phyloP scores from a whole-genome alignment of 2,888 invertebrate species.

The Uropetala carovei region DNA sequence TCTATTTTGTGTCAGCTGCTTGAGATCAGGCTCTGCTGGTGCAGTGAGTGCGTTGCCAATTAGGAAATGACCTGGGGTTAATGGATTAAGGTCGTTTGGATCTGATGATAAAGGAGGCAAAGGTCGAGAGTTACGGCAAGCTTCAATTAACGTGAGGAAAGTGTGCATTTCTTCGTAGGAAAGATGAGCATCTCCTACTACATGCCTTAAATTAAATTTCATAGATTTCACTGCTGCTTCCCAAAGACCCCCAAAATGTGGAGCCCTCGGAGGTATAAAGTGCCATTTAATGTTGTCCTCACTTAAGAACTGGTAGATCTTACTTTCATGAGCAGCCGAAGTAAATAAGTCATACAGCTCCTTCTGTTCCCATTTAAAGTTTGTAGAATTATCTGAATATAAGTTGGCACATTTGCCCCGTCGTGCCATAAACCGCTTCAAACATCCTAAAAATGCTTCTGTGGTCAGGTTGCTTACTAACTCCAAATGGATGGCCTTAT shows the following conservation, averaged over 20 bases:
- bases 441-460: constrained; percentile 68
- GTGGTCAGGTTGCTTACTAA: constrained; percentile 68
- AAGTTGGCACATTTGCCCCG: constrained; percentile 69
- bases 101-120: constrained; percentile 70
- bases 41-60: constrained; percentile 67
- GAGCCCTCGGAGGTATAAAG: background rate
- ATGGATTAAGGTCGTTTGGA: constrained; percentile 66
- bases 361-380: background rate
- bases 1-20: no score
- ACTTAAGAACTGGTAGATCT: background rate
- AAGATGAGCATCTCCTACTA: background rate
- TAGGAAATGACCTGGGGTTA: constrained; percentile 71
- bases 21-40: constrained; percentile 67
- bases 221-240: background rate
- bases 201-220: background rate
- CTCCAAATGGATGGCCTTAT: constrained; percentile 69
- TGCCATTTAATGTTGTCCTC: background rate
- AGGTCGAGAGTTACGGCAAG: constrained; percentile 71
- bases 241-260: background rate
- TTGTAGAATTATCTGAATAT: constrained; percentile 69
- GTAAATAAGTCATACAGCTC: background rate
- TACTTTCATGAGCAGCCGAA: background rate
- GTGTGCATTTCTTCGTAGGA: constrained; percentile 66
- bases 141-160: constrained; percentile 70
- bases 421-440: constrained; percentile 68